Conservation (phyloP, 2,113 vertebrate species). For the Engystomops pustulosus region DNA sequence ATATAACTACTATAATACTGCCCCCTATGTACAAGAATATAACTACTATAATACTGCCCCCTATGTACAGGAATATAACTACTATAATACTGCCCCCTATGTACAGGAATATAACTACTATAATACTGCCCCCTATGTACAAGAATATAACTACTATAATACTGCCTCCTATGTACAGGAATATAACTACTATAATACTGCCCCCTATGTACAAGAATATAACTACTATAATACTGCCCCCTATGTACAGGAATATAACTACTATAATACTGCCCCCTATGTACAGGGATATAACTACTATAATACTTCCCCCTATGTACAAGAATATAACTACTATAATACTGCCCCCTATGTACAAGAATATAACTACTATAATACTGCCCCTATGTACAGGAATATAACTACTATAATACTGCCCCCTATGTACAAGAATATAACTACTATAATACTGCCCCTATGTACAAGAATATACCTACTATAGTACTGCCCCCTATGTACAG, state of each 20-base stretch:
- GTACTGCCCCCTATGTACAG: too few relatives aligned
- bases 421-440: too few relatives aligned
- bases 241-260: too few relatives aligned
- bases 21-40: too few relatives aligned
- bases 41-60: neutral
- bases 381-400: too few relatives aligned
- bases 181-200: constrained; percentile 15
- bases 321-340: constrained; percentile 2
- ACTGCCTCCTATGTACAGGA: neutral
- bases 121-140: neutral
- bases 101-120: neutral
- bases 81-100: neutral
- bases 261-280: constrained; percentile 2
- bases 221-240: neutral
- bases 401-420: too few relatives aligned
- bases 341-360: neutral
- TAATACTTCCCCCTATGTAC: neutral
- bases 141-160: constrained; percentile 11
- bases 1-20: too few relatives aligned
- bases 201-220: neutral
- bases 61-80: neutral
- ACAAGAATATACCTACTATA: too few relatives aligned
- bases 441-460: too few relatives aligned
- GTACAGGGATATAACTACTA: constrained; percentile 3
- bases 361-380: neutral